Evolutionary conservation across 2,888 invertebrate species (phyloP).

Genomic region (Tricholauxania praeusta): DNA sequence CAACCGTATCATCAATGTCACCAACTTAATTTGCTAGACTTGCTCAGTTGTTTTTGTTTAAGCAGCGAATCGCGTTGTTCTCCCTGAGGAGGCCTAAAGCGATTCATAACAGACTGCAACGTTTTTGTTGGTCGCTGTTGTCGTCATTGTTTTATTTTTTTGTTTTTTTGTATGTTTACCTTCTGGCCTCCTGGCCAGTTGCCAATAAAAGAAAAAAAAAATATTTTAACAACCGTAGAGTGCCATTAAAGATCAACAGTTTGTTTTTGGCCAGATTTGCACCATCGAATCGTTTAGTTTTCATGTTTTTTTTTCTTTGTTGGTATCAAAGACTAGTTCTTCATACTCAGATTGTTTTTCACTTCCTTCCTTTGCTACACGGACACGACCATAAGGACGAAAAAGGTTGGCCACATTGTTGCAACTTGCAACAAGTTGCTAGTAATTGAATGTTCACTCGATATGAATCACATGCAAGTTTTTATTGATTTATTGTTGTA

Average conservation of each 20-base stretch:
- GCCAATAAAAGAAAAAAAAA: constrained; percentile 4
- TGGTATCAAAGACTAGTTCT: not conserved
- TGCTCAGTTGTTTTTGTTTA: constrained; percentile 6
- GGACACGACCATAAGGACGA: too few relatives aligned
- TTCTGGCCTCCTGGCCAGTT: constrained; percentile 15
- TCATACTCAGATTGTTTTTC: too few relatives aligned
- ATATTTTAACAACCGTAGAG: not conserved
- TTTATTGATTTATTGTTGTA: too few relatives aligned
- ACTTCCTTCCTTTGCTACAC: too few relatives aligned
- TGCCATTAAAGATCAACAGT: constrained; percentile 19
- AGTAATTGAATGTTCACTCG: too few relatives aligned
- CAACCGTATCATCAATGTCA: constrained; percentile 11
- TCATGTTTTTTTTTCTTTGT: not conserved
- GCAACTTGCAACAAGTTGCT: too few relatives aligned
- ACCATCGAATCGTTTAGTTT: not conserved
- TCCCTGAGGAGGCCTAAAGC: too few relatives aligned
- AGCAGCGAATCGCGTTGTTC: too few relatives aligned
- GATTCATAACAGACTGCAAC: not conserved
- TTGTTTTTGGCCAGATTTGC: constrained; percentile 21
- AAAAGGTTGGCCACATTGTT: too few relatives aligned
- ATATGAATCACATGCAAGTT: too few relatives aligned
- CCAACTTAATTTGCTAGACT: constrained; percentile 43
- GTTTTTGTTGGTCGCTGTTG: not conserved
- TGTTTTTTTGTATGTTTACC: not conserved
- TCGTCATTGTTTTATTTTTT: too few relatives aligned